phyloP scores from a whole-genome alignment of 2,888 invertebrate genomes.

The Phymatocera aterrima region DNA sequence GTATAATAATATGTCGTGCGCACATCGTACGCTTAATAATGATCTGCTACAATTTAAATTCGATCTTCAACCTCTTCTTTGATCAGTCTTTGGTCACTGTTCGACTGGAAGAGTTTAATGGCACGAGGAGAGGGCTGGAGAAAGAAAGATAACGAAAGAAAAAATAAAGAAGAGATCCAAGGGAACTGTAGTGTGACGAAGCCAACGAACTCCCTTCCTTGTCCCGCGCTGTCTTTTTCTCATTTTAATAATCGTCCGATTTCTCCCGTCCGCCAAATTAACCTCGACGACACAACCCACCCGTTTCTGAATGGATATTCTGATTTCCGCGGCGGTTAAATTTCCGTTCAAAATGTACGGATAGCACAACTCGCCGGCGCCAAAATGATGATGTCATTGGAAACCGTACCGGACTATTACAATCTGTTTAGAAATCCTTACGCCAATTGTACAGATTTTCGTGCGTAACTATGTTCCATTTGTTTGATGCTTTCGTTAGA shows the following conservation, averaged over 20 bases:
- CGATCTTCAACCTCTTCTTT: background rate
- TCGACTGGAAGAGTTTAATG: background rate
- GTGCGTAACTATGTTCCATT: background rate
- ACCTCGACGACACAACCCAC: background rate
- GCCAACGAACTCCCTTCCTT: too few species aligned
- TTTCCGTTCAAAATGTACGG: background rate
- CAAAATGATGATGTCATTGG: slow-evolving; percentile 55
- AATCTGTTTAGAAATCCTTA: slow-evolving; percentile 49
- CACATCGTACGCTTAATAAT: background rate
- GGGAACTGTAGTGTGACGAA: too few species aligned
- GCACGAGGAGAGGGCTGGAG: background rate
- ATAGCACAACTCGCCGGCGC: background rate
- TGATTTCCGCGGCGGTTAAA: background rate
- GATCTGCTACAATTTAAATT: slow-evolving; percentile 22
- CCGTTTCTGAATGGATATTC: background rate
- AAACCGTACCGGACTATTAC: slow-evolving; percentile 54
- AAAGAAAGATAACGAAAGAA: background rate
- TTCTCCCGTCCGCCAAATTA: background rate
- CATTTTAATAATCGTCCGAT: background rate
- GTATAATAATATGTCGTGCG: slow-evolving; percentile 20
- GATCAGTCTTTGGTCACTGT: background rate
- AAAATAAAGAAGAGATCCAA: too few species aligned
- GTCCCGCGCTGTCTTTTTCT: background rate
- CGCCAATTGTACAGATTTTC: background rate
- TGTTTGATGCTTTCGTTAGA: too few species aligned